A percentile compares a stretch with the other conserved stretches of the same genome.
Conservation (phyloP, 2,797 vertebrate species). For the Rhinichthys osculus region DNA sequence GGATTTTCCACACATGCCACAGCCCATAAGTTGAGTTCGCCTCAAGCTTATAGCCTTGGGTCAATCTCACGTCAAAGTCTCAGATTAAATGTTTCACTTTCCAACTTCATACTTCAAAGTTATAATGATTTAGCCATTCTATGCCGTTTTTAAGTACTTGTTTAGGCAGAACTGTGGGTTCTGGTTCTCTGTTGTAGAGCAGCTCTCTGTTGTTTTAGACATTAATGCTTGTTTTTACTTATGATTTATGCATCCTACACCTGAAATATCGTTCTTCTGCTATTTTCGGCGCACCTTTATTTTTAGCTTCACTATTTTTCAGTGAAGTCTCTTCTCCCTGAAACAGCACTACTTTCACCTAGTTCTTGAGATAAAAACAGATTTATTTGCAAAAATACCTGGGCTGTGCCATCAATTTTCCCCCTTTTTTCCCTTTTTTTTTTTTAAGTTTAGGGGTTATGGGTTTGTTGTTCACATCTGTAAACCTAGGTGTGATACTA, state of each 20-base stretch:
- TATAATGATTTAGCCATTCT: background rate
- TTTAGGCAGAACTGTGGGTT: too few relatives aligned
- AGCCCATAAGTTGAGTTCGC: background rate
- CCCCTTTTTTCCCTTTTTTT: background rate
- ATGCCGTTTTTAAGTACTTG: background rate
- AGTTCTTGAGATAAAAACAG: background rate
- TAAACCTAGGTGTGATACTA: background rate
- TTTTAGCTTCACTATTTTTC: background rate
- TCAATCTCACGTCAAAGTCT: background rate
- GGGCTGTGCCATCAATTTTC: background rate
- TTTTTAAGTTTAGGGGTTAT: background rate
- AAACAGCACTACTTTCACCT: background rate
- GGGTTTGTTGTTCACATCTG: background rate
- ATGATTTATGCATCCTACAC: slow-evolving; percentile 1
- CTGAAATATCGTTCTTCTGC: background rate
- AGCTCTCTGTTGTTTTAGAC: background rate
- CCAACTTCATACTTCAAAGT: too few relatives aligned
- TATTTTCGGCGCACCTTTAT: background rate
- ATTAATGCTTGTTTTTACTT: background rate
- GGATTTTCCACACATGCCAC: background rate
- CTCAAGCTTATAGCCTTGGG: background rate
- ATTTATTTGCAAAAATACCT: background rate
- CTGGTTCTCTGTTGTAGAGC: background rate
- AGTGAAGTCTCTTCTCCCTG: background rate
- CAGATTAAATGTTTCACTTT: background rate